These are phyloP conservation scores for Myiotriccus ornatus DNA, from an alignment of 2,797 vertebrate genomes.

Conservation along the genomic window DNA sequence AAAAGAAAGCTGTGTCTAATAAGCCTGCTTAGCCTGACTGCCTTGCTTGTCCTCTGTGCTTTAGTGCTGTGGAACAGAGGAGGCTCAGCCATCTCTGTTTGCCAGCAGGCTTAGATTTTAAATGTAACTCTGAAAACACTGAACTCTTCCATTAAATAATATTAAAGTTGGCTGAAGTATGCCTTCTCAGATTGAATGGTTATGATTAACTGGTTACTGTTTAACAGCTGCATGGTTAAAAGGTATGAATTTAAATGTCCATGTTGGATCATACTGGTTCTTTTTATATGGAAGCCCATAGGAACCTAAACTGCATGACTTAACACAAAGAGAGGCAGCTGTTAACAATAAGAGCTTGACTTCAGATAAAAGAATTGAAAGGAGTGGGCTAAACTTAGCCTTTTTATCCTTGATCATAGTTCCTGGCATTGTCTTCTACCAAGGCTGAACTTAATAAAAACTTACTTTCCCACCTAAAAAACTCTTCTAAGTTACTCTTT, in stretches of 20 bases:
- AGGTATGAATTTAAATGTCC: background rate
- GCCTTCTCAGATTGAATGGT: background rate
- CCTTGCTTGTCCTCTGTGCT: background rate
- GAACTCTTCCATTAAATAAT: background rate
- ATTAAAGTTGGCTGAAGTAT: background rate
- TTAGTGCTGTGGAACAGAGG: background rate
- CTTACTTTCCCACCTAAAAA: background rate
- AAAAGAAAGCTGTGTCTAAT: background rate
- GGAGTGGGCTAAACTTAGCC: background rate
- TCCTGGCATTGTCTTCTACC: conserved; percentile 19
- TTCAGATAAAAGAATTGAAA: conserved; percentile 16
- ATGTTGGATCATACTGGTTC: background rate
- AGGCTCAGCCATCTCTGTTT: background rate
- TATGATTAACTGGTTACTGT: background rate
- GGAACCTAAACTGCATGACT: background rate
- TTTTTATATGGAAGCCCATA: background rate
- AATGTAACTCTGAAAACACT: background rate
- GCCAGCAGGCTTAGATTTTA: background rate
- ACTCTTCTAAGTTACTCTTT: background rate
- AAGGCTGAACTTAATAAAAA: background rate
- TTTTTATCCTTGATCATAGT: background rate
- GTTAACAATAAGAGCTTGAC: conserved; percentile 8
- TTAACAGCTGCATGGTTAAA: background rate
- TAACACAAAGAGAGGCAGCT: background rate
- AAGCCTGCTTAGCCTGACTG: background rate